These are phyloP conservation scores for Oreotrochilus melanogaster DNA, from an alignment of 2,113 vertebrate species.

Conservation along the genomic window DNA sequence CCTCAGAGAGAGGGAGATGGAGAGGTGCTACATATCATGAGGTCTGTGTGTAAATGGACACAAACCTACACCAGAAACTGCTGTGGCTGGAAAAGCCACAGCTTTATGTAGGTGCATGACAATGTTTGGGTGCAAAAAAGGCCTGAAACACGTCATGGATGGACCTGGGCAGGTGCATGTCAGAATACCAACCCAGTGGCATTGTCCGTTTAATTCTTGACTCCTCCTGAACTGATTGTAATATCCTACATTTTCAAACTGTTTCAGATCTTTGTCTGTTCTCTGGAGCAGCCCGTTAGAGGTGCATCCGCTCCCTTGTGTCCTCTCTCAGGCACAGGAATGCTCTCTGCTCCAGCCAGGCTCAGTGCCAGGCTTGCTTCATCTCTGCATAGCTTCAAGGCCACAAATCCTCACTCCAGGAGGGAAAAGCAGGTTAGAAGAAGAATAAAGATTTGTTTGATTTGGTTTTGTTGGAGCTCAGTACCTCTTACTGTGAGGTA, in stretches of 20 bases:
- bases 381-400: accelerated
- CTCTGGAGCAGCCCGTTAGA: background rate
- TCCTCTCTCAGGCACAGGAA: background rate
- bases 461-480: background rate
- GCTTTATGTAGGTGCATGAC: background rate
- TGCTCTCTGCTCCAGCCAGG: accelerated
- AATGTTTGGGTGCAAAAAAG: background rate
- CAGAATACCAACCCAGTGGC: background rate
- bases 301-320: accelerated
- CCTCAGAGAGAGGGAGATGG: background rate
- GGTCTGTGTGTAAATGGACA: accelerated
- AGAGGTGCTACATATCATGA: background rate
- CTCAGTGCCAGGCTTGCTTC: background rate
- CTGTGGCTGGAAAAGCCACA: background rate
- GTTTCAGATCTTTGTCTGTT: background rate
- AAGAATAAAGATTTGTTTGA: background rate
- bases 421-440: background rate
- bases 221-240: background rate
- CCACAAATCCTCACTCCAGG: background rate
- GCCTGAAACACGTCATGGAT: background rate
- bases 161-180: background rate
- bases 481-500: no score
- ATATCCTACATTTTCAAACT: background rate
- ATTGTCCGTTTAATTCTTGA: background rate
- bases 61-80: background rate